Evolutionary conservation across 2,113 vertebrate genomes (phyloP), one percentile per base, ranked within the genome.

Genomic region (Cathartes aura): DNA sequence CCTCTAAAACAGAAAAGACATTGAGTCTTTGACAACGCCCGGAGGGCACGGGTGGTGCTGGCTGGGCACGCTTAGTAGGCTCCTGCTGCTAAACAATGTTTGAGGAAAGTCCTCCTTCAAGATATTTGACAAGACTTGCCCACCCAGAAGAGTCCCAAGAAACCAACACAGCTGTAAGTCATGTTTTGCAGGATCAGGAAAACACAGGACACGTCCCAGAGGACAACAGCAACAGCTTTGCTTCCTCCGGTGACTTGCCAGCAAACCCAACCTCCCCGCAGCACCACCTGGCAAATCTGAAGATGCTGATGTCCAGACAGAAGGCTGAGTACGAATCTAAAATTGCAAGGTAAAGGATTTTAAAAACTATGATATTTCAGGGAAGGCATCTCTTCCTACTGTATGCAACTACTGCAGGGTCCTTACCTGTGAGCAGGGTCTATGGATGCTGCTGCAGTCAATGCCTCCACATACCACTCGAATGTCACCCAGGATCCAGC

Each of bases 261-360:
- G 58, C 64, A 40, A 50, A 62, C 14, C 34, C 83, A 18, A 7
- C 11, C 58, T 78, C 36, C 64, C 47, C 36, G 0, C 87, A 82
- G 70, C 81, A 97, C 60, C 89, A 96, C 58, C 97, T 98, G 78
- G 98, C 97, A 16, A 84, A 90, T 9, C 98, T 99, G 73, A 98
- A 97, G 93, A 96, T 97, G 94, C 98, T 99, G 91, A 98, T 98
- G 93, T 72, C 89, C 84, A 93, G 89, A 52, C 97, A 99, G 95
- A 98, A 98, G 91, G 98, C 97, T 6, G 98, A 99, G 75, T 98
- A 99, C 0, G 89, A 99, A 71, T 87, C 94, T 15, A 84, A 97
- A 56, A 98, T 98, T 45, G 91, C 95, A 97, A 98, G 98, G 99
- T 98, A 98, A 98, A 90, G 40, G 45, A 17, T 67, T 79, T 87